Evolutionary conservation across 1,140 invertebrate genomes (phyloP).

Genomic region (Neodiprion virginianus): DNA sequence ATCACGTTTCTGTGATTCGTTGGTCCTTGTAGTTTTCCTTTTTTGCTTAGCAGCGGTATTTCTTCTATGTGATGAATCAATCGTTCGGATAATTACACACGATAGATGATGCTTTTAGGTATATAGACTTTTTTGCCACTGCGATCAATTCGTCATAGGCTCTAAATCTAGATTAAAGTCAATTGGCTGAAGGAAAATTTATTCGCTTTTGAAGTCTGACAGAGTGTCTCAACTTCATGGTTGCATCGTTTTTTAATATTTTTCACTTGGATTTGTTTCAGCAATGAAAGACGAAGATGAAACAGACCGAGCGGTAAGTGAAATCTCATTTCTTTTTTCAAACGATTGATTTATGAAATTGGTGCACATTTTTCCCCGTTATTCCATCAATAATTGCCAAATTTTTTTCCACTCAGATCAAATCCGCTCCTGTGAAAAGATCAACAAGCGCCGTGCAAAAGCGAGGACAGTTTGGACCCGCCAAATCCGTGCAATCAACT

Average conservation of each 20-base stretch:
- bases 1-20: too few species aligned
- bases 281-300: conserved; percentile 53
- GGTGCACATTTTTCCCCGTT: conserved; percentile 21
- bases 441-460: conserved; percentile 41
- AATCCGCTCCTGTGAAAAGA: conserved; percentile 54
- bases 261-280: conserved; percentile 34
- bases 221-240: too few species aligned
- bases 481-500: conserved; percentile 41
- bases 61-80: too few species aligned
- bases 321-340: conserved; percentile 20
- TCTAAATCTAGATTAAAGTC: too few species aligned
- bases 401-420: conserved; percentile 38
- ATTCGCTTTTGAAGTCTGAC: too few species aligned
- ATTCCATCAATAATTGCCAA: conserved; percentile 8
- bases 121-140: too few species aligned
- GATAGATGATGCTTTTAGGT: too few species aligned
- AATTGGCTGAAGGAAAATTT: too few species aligned
- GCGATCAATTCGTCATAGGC: too few species aligned
- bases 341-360: conserved; percentile 9
- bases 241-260: conserved; percentile 19
- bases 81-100: too few species aligned
- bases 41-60: too few species aligned
- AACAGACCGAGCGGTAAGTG: conserved; percentile 53
- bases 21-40: too few species aligned
- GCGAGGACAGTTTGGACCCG: conserved; percentile 54